Conservation (phyloP, 2,113 vertebrate species). For the Cinclus mexicanus region DNA sequence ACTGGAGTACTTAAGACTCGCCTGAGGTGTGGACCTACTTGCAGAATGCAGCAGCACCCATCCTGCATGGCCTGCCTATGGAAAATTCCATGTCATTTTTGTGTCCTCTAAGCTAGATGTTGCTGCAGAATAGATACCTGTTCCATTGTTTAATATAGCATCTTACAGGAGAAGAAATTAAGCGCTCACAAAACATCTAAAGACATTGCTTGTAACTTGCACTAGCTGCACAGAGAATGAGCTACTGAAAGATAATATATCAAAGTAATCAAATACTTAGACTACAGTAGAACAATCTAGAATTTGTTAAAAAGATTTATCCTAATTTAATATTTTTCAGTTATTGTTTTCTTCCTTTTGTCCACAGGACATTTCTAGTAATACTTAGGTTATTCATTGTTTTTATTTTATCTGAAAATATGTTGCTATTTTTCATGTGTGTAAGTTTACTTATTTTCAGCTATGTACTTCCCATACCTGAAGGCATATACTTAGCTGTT, state of each 20-base stretch:
- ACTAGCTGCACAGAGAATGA: background rate
- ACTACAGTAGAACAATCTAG: background rate
- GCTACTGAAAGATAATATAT: background rate
- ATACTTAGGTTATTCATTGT: background rate
- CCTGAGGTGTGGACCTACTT: background rate
- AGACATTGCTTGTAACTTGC: background rate
- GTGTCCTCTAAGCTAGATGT: background rate
- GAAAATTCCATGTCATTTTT: background rate
- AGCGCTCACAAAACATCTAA: background rate
- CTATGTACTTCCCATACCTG: background rate
- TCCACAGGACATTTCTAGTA: background rate
- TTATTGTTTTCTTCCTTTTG: background rate
- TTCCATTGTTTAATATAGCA: background rate
- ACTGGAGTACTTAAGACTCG: background rate
- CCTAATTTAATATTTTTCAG: background rate
- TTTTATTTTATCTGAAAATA: background rate
- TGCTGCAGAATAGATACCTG: background rate
- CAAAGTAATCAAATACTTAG: background rate
- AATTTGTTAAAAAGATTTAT: background rate
- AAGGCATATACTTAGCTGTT: background rate
- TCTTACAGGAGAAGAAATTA: background rate
- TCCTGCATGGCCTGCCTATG: accelerated
- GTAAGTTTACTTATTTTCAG: background rate
- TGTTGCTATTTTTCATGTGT: background rate
- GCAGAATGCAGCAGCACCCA: background rate